These are phyloP conservation scores for Acrossocheilus fasciatus DNA, from an alignment of 2,797 vertebrate genomes.

Conservation along the genomic window DNA sequence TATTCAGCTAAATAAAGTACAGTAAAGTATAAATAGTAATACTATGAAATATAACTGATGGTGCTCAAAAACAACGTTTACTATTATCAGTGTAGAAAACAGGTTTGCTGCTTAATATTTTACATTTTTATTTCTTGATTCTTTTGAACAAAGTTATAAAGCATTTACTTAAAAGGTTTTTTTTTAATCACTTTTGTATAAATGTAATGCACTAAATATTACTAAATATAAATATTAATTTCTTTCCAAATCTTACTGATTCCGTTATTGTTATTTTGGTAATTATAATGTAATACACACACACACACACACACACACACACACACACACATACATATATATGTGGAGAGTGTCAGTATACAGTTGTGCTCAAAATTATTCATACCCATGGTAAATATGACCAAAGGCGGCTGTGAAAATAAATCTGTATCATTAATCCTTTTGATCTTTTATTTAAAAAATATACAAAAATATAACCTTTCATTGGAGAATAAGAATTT, in stretches of 20 bases:
- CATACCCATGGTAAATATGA: no score
- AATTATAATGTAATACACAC: no score
- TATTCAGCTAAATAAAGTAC: neutral
- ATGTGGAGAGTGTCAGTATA: no score
- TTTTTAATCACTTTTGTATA: neutral
- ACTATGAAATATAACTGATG: neutral
- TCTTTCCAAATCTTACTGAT: neutral
- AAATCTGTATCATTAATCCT: no score
- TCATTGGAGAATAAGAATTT: no score
- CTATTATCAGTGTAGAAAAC: neutral
- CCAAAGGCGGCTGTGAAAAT: no score
- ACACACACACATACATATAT: no score
- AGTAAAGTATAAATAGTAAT: neutral
- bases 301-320: no score
- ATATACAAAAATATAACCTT: no score
- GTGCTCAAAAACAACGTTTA: neutral
- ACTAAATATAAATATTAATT: neutral
- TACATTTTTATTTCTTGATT: neutral
- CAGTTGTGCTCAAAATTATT: no score
- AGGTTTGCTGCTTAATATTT: neutral
- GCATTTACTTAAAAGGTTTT: neutral
- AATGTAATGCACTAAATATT: neutral
- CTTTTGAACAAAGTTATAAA: neutral
- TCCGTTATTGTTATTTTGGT: no score
- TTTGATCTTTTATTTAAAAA: no score